Conservation (phyloP, 2,888 invertebrate species). For the Drosophila emarginata region DNA sequence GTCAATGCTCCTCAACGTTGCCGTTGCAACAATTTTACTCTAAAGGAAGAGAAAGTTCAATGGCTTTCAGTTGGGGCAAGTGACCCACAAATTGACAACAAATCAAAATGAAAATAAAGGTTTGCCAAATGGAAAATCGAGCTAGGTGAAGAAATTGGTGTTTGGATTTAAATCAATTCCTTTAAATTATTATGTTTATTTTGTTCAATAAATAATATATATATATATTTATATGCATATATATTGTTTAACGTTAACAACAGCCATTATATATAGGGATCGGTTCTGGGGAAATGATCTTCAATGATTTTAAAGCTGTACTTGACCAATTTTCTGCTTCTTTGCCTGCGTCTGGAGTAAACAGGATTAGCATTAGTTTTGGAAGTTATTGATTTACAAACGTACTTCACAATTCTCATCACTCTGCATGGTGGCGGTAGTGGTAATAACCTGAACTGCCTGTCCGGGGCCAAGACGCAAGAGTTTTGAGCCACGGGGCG, state of each 20-base stretch:
- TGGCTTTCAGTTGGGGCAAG: constrained; percentile 42
- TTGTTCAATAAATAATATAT: neutral
- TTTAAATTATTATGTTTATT: neutral
- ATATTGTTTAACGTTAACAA: constrained; percentile 10
- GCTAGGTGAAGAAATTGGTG: neutral
- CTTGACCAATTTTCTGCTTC: constrained; percentile 76
- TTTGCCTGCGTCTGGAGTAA: constrained; percentile 72
- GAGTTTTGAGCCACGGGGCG: constrained; percentile 57
- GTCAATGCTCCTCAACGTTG: constrained; percentile 54
- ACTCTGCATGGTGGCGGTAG: constrained; percentile 80
- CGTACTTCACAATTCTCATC: constrained; percentile 52
- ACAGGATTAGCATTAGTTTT: neutral
- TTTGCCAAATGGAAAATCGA: neutral
- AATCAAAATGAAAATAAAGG: constrained; percentile 12
- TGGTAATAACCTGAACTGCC: constrained; percentile 87
- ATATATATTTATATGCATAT: neutral
- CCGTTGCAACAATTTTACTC: neutral
- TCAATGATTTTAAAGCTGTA: constrained; percentile 63
- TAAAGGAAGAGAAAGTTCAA: constrained; percentile 54
- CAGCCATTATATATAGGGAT: constrained; percentile 7
- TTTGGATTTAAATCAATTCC: neutral
- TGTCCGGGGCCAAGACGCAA: constrained; percentile 85
- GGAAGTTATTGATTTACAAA: neutral
- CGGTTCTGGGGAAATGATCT: constrained; percentile 4
- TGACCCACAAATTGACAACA: constrained; percentile 47